Base-by-base conservation (phyloP, 1,140 invertebrate genomes). In the Leptoteleia sp. region DNA sequence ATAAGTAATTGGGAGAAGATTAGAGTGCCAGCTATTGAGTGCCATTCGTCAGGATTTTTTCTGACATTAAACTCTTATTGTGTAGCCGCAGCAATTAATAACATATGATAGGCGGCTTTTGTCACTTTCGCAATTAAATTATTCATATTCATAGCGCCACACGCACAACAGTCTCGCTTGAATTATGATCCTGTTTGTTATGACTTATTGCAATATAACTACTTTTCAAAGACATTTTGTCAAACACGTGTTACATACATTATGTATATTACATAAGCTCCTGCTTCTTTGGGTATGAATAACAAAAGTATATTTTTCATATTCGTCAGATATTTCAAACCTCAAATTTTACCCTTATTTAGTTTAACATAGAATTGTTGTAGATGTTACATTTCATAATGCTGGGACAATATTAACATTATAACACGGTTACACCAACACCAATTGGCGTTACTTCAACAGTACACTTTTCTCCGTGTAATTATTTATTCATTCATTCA, bases 101-200 rank as follows among this genome's bases (percentile, higher is more conserved):
- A 76, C 72, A 68, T 76, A 68, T 76, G 64, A 68, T 62, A 62
- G 57, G 55, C 29, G 40, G 50, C 48, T 76, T 64, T 68, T 76
- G 57, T 76, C 48, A 62, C 61, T 55, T 50, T 59, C 54, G 38
- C 37, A 76, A 76, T 73, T 73, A 57, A 76, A 76, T 76, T 76
- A 76, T 76, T 76, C 61, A 61, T 54, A 76, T 75, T 65, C 33
- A 48, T 25, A 57, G 38, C 45, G 31, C 42, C 42, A 48, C 9
- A 40, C 31, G 3, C 48, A 57, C 43, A 68, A 75, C 62, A 42
- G 38, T 27, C 22, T 12, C 15, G 12, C 12, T 48, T 64, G 62
- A 76, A 27, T 76, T 76, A 68, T 75, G 61, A 40, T 52, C 43
- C 11, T 29, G 52, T 47, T 61, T 42, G 47, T 50, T 76, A 6